Percentiles rank a stretch among this genome's conserved stretches.
Conservation (phyloP, 2,797 vertebrate species). For the Ceryle rudis region DNA sequence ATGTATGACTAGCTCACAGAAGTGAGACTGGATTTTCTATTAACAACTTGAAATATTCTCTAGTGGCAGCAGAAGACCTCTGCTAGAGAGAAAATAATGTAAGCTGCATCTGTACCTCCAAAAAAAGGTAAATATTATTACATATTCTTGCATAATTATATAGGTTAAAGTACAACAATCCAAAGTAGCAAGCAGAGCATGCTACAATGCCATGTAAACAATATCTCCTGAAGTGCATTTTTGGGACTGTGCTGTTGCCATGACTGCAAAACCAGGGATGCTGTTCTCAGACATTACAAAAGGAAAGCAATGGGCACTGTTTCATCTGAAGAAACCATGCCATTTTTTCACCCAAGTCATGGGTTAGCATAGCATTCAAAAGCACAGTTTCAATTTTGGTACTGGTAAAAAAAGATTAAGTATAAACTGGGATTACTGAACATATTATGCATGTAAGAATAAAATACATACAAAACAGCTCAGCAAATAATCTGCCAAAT, state of each 20-base stretch:
- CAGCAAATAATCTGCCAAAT: not conserved
- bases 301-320: not conserved
- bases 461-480: not conserved
- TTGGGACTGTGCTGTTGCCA: not conserved
- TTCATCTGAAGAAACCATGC: not conserved
- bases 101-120: not conserved
- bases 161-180: not conserved
- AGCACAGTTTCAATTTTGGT: not conserved
- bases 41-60: not conserved
- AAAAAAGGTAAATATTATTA: not conserved
- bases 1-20: not conserved
- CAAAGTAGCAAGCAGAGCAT: not conserved
- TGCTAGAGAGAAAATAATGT: not conserved
- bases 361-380: not conserved
- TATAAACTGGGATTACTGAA: not conserved
- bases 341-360: not conserved
- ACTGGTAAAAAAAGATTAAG: not conserved
- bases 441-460: not conserved
- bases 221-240: not conserved
- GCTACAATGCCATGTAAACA: accelerated
- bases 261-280: not conserved
- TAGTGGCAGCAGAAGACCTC: not conserved
- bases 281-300: not conserved
- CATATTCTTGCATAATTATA: not conserved
- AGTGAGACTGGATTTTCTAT: not conserved